phyloP scores from a whole-genome alignment of 2,797 vertebrate species.

The Selene dorsalis region DNA sequence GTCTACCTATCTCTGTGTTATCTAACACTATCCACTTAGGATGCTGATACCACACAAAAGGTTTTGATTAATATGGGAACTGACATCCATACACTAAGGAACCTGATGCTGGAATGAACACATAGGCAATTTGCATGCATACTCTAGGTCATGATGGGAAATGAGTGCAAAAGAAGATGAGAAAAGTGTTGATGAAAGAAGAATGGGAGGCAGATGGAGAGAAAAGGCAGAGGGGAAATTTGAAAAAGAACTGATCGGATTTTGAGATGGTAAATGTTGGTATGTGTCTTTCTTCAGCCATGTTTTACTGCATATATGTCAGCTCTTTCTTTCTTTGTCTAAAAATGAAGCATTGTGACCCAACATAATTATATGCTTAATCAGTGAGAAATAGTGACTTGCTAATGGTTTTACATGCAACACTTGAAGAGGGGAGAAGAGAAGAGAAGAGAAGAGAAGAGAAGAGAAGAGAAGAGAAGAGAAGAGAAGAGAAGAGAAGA shows the following conservation, averaged over 20 bases:
- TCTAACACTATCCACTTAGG: conserved; percentile 63
- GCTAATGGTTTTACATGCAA: conserved; percentile 43
- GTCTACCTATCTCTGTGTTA: conserved; percentile 59
- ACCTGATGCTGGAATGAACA: conserved; percentile 54
- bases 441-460: conserved; percentile 12
- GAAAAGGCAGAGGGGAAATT: background rate
- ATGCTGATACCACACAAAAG: conserved; percentile 58
- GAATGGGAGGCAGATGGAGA: conserved; percentile 5
- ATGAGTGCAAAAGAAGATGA: conserved; percentile 15
- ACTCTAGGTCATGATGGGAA: conserved; percentile 42
- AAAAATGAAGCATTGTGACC: too few species aligned
- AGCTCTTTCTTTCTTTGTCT: too few species aligned
- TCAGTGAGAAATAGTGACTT: conserved; percentile 4
- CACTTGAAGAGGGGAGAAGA: conserved; percentile 1
- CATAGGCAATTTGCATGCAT: conserved; percentile 59
- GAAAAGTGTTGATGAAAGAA: background rate
- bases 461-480: conserved; percentile 1
- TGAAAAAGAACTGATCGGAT: conserved; percentile 16
- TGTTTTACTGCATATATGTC: too few species aligned
- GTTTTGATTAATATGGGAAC: conserved; percentile 71
- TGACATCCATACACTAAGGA: conserved; percentile 57
- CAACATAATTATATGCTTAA: conserved; percentile 14
- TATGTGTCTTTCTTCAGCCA: too few species aligned
- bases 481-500: conserved; percentile 20
- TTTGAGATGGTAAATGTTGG: conserved; percentile 12